phyloP scores from a whole-genome alignment of 2,113 vertebrate species.

The Arvicanthis niloticus region DNA sequence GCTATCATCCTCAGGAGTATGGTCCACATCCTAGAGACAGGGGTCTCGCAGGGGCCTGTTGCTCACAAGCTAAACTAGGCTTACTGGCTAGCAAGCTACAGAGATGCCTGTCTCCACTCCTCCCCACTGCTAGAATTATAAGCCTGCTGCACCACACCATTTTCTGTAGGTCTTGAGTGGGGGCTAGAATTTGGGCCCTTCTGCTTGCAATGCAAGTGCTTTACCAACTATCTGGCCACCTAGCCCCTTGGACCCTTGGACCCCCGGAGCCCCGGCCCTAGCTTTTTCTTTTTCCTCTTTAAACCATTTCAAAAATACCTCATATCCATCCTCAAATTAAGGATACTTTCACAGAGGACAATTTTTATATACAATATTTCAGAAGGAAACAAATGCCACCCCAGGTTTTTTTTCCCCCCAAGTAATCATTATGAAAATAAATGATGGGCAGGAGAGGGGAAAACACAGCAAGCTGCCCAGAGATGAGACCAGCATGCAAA shows the following conservation, averaged over 20 bases:
- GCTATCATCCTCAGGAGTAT: neutral
- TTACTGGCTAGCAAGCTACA: neutral
- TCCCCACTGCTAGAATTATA: neutral
- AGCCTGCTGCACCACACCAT: too few species aligned
- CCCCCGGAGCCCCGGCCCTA: accelerated
- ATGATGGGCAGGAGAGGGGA: neutral
- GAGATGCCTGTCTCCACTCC: neutral
- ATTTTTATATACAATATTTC: slow-evolving; percentile 21
- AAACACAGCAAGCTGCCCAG: slow-evolving; percentile 61
- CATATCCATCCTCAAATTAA: slow-evolving; percentile 37
- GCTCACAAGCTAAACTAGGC: neutral
- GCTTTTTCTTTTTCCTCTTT: neutral
- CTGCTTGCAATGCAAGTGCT: neutral
- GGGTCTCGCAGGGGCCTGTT: too few species aligned
- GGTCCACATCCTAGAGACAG: neutral
- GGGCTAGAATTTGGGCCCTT: neutral
- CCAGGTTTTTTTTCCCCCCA: slow-evolving; percentile 25
- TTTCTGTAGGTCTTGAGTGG: neutral
- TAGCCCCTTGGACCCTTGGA: too few species aligned
- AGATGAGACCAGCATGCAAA: slow-evolving; percentile 62
- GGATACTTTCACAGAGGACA: slow-evolving; percentile 22
- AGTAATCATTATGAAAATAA: slow-evolving; percentile 70
- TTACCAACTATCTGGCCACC: neutral
- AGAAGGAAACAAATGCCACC: slow-evolving; percentile 47
- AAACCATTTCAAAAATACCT: slow-evolving; percentile 47